A percentile compares a stretch with the other conserved stretches of the same genome.
These are phyloP conservation scores for Ophraella communa DNA, from an alignment of 2,888 invertebrate genomes.

Conservation along the genomic window DNA sequence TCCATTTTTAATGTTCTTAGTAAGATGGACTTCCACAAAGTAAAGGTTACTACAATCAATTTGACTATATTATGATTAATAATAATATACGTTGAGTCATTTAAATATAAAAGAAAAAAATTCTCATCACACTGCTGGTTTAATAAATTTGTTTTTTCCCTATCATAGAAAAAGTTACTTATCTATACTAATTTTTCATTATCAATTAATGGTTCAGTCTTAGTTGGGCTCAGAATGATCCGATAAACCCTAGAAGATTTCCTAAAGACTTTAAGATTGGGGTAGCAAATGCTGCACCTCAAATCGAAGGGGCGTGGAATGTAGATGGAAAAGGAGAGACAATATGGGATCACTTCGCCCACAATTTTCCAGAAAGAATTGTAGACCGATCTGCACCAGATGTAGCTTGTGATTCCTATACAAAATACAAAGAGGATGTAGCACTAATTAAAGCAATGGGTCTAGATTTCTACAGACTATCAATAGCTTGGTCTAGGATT, in stretches of 20 bases:
- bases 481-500: slow-evolving; percentile 48
- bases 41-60: no score
- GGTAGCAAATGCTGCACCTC: slow-evolving; percentile 50
- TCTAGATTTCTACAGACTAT: slow-evolving; percentile 60
- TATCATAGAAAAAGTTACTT: no score
- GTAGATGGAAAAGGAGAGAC: slow-evolving; percentile 46
- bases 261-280: slow-evolving; percentile 42
- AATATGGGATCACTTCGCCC: slow-evolving; percentile 36
- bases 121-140: no score
- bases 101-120: no score
- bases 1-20: no score
- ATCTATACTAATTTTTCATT: no score
- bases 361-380: slow-evolving; percentile 23
- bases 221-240: slow-evolving; percentile 14
- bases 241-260: slow-evolving; percentile 28
- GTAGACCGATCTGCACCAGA: slow-evolving; percentile 62
- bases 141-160: no score
- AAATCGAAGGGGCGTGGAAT: slow-evolving; percentile 49
- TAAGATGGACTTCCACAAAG: no score
- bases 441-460: slow-evolving; percentile 64
- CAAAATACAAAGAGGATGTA: slow-evolving; percentile 69
- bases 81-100: no score
- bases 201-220: no score
- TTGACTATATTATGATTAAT: no score
- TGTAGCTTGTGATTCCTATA: slow-evolving; percentile 72